Conservation (phyloP, 2,113 vertebrate species). For the Cottus gobio region DNA sequence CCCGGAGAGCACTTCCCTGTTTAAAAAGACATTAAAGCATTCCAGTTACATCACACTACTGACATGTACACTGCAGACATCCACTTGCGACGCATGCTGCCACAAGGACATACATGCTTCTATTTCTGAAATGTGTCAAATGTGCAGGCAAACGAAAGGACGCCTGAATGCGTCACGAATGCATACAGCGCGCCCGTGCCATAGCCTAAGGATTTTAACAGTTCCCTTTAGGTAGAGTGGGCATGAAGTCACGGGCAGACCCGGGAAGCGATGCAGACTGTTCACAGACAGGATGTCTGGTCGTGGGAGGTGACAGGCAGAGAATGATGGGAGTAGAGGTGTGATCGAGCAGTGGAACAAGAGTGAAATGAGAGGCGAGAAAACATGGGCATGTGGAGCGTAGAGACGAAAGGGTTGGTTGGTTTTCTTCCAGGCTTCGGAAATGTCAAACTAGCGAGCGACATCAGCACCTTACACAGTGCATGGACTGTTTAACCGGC, state of each 20-base stretch:
- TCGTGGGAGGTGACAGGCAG: constrained; percentile 74
- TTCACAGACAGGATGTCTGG: constrained; percentile 74
- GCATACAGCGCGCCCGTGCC: constrained; percentile 43
- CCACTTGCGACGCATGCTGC: constrained; percentile 36
- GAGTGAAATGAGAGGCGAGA: constrained; percentile 66
- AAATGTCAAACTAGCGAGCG: not conserved
- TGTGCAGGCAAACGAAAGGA: constrained; percentile 50
- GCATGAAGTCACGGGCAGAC: constrained; percentile 55
- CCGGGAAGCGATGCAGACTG: constrained; percentile 66
- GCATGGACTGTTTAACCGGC: not conserved
- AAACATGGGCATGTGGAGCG: constrained; percentile 58
- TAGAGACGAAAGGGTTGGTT: constrained; percentile 19
- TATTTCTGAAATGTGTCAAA: constrained; percentile 76
- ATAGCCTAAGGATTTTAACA: constrained; percentile 51
- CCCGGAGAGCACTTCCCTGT: not conserved
- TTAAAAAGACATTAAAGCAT: constrained; percentile 56
- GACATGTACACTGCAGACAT: constrained; percentile 16
- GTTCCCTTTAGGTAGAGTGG: constrained; percentile 39
- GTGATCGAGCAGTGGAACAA: constrained; percentile 65
- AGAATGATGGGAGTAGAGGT: constrained; percentile 68
- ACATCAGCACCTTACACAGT: not conserved
- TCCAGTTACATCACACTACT: constrained; percentile 42
- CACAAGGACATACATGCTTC: constrained; percentile 53
- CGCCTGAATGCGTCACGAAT: constrained; percentile 39
- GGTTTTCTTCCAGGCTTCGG: constrained; percentile 19